Base-by-base conservation (phyloP, 1,140 invertebrate species). In the Drosophila pachea region DNA sequence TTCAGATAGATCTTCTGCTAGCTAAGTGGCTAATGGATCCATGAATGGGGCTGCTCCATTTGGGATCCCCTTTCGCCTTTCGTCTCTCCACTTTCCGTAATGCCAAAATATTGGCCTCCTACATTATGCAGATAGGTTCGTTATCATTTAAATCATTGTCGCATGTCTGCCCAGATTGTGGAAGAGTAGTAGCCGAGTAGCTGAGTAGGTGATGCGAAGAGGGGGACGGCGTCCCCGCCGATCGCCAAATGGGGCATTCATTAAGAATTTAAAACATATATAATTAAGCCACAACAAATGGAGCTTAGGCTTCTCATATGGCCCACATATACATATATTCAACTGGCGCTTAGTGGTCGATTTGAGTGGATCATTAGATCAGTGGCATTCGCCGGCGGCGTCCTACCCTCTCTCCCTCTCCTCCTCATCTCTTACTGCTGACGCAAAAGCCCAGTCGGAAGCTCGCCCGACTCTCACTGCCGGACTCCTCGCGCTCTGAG, bases 251-350 rank as follows among this genome's bases (percentile, higher is more conserved):
- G 77, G 59, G 73, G 73, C 75, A 78, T 86, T 86, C 81, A 86
- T 86, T 86, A 86, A 86, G 81, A 86, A 86, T 86, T 79, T 86
- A 86, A 86, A 86, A 77, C 79, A 69, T 70, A 76, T 76, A 86
- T 84, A 84, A 84, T 84, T 86, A 79, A 86, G 73, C 52, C 76
- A 76, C 79, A 84, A 84, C 75, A 84, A 86, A 84, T 79, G 63
- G 31, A 38, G 40, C 54, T 56, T 29, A 14, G 54, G 76, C 79
- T 49, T 35, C 58, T 74, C 67, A 83, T 70, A 67, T 22, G 22
- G 22, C 22, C 22, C 58, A 36, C 12, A 16, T 7, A 43, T 43
- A 43, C 12, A 14, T 14, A 43, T 14, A 84, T 86, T 84, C 79
- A 72, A 84, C 86, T 86, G 81, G 79, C 63, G 79, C 76, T 78